These are phyloP conservation scores for Ramazzottius varieornatus DNA, from an alignment of 2,888 invertebrate genomes.

Conservation along the genomic window DNA sequence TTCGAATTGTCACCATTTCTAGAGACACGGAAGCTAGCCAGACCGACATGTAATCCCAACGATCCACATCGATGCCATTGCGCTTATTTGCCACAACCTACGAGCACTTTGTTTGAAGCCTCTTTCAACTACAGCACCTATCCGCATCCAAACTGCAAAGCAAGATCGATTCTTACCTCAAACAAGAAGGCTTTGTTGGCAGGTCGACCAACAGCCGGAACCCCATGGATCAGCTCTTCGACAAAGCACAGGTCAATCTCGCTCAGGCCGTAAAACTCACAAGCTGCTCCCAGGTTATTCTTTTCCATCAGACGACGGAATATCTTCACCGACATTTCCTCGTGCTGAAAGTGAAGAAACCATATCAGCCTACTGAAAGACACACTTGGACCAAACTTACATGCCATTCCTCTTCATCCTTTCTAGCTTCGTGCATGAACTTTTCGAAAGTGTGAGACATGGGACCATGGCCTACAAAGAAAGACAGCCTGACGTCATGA, in stretches of 20 bases:
- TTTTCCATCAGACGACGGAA: slow-evolving; percentile 25
- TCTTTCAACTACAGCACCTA: no score
- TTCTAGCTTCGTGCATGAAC: slow-evolving; percentile 18
- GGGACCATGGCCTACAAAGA: slow-evolving; percentile 32
- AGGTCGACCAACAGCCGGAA: slow-evolving; percentile 12
- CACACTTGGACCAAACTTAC: slow-evolving; percentile 10
- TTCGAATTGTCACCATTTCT: no score
- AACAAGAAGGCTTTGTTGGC: slow-evolving; percentile 27
- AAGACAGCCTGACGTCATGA: no score
- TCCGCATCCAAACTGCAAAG: neutral
- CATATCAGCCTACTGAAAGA: neutral
- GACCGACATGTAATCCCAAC: slow-evolving; percentile 46
- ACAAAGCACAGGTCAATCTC: slow-evolving; percentile 24
- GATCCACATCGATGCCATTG: slow-evolving; percentile 37
- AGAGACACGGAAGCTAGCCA: no score
- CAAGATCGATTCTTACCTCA: slow-evolving; percentile 19
- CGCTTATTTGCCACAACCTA: slow-evolving; percentile 33
- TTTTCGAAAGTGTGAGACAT: slow-evolving; percentile 38
- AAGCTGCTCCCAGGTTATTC: slow-evolving; percentile 18
- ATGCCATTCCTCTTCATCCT: slow-evolving; percentile 13
- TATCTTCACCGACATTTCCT: slow-evolving; percentile 26
- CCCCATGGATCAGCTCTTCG: slow-evolving; percentile 24
- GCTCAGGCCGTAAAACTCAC: slow-evolving; percentile 17
- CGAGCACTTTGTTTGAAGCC: no score
- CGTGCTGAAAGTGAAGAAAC: slow-evolving; percentile 24